Evolutionary conservation across 2,113 vertebrate species (phyloP), one percentile per base, ranked within the genome.

Genomic region (Pteropus alecto): DNA sequence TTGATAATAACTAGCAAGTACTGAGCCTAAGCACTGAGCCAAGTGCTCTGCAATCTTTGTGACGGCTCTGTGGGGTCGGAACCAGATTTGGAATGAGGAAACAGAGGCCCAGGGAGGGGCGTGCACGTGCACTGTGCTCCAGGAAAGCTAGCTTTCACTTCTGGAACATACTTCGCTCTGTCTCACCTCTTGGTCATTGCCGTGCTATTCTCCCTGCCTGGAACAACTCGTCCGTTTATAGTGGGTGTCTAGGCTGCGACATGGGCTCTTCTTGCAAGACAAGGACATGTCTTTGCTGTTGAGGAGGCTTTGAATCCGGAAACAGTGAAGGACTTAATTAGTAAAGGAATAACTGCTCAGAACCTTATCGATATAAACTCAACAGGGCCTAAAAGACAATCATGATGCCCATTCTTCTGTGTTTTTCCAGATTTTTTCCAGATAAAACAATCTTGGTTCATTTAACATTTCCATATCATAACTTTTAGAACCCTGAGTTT

Each of bases 231-330:
- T 3, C 43, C 41, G 3, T 38, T 41, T 19, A 15, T 22, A 19
- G 61, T 15, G 3, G 3, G 78, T 1, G 13, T 43, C 77, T 18
- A 15, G 2, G 10, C 63, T 7, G 46, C 81, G n/a, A 1, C 4
- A 0, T 0, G 0, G 43, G 54, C 65, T 70, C 77, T 13, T 70
- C 77, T 13, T 0, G 0, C 19, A 22, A 18, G 46, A 30, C n/a
- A 28, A 41, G 28, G 38, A 9, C 12, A 11, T 1, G 61, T 60
- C 65, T 87, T 26, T 21, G 26, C 33, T 26, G 13, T 13, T 33
- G 3, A 15, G 38, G 71, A 48, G 38, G 73, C 11, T 30, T 33
- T 24, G 68, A 18, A 41, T 41, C 7, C 0, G 2, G 41, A 19
- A 18, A 61, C 28, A 24, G 67, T 8, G 41, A 63, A 33, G 30